phyloP scores from a whole-genome alignment of 1,140 invertebrate genomes.

The Nasonia vitripennis region DNA sequence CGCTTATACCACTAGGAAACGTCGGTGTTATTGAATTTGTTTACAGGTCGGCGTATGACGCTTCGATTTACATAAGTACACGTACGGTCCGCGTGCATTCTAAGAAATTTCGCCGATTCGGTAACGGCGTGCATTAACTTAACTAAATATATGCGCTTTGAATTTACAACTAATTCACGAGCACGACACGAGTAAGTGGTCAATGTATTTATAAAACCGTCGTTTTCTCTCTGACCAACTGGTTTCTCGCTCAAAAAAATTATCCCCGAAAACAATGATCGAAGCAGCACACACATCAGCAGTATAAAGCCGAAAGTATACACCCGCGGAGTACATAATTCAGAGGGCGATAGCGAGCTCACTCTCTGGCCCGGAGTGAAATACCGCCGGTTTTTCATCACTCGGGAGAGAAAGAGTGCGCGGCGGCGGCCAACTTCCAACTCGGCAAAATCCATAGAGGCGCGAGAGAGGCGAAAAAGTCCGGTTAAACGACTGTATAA shows the following conservation, averaged over 20 bases:
- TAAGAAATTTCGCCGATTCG: not conserved
- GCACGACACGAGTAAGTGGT: too few relatives aligned
- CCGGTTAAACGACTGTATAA: not conserved
- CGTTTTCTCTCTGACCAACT: too few relatives aligned
- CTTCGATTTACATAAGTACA: not conserved
- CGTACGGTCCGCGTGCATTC: too few relatives aligned
- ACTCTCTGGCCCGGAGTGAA: not conserved
- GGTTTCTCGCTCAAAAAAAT: too few relatives aligned
- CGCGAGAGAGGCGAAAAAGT: not conserved
- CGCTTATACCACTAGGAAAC: not conserved
- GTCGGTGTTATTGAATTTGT: not conserved
- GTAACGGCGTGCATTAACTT: not conserved
- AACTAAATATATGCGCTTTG: not conserved
- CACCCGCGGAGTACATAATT: not conserved
- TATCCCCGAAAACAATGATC: not conserved
- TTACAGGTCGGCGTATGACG: not conserved
- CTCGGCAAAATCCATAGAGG: not conserved
- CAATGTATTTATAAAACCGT: too few relatives aligned
- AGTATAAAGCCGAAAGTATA: not conserved
- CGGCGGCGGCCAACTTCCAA: not conserved
- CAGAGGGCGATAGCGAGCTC: not conserved
- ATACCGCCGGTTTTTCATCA: not conserved
- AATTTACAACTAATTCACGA: not conserved
- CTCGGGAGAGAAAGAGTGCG: not conserved
- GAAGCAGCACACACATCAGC: too few relatives aligned